Percentiles rank a stretch among this genome's conserved stretches.
Conservation (phyloP, 2,113 vertebrate species). For the Octodon degus region DNA sequence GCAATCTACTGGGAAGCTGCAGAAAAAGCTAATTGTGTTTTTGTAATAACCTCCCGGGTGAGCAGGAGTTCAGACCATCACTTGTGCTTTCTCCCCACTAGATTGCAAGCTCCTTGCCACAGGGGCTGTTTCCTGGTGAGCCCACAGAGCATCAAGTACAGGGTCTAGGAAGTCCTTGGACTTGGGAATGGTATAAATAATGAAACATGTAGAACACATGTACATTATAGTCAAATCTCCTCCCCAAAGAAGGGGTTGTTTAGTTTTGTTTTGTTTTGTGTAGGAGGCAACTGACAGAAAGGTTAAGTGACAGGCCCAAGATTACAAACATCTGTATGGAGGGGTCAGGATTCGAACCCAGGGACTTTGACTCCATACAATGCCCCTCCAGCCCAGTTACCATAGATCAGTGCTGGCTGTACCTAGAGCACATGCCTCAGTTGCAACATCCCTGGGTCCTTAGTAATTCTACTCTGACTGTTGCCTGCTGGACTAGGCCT, state of each 20-base stretch:
- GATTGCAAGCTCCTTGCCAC: background rate
- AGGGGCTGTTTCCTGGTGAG: background rate
- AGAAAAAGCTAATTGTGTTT: conserved; percentile 61
- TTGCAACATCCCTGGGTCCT: background rate
- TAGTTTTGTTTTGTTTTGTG: background rate
- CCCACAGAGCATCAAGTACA: background rate
- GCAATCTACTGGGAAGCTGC: background rate
- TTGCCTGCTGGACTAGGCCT: background rate
- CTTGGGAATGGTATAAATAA: background rate
- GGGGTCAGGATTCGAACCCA: background rate
- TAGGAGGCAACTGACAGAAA: background rate
- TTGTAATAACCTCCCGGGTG: background rate
- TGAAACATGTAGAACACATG: background rate
- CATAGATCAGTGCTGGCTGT: fast-evolving
- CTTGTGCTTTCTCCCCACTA: background rate
- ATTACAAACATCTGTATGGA: background rate
- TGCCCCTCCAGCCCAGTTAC: background rate
- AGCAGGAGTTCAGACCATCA: conserved; percentile 19
- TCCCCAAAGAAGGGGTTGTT: background rate
- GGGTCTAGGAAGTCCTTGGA: background rate
- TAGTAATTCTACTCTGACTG: background rate
- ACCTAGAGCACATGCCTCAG: background rate
- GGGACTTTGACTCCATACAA: background rate
- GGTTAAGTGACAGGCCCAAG: background rate
- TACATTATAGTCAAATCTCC: background rate